Evolutionary conservation across 2,888 invertebrate genomes (phyloP), one percentile per base, ranked within the genome.

Genomic region (Lithophane socia): DNA sequence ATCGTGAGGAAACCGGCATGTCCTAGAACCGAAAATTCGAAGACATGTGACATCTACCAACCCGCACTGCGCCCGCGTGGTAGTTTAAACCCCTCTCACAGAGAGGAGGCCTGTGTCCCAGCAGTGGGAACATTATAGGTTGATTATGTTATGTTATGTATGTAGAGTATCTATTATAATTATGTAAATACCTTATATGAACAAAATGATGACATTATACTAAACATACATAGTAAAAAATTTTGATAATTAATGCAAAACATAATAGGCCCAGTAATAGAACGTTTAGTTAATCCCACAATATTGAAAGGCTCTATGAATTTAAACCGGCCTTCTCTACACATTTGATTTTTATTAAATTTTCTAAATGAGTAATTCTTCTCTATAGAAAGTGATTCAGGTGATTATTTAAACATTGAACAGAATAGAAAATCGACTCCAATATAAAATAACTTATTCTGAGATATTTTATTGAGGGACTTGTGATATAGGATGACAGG

Each of bases 401-500:
- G 16, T 24, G 49, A 24, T 65, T 9, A 65, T 37, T 52, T 52
- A 52, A 21, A 73, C 13, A 52, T 65, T 37, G 4, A 73, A 52
- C 65, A 18, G n/a, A n/a, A 76, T 52, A 37, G 44, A 60, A 77
- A 61, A 37, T 24, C 54, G 60, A 13, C n/a, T 66, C 18, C 4
- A 24, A 54, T 61, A 47, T 60, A 37, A 63, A 67, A 65, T 52
- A 60, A 65, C 29, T 24, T 52, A 47, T 60, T 65, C 65, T 18
- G 24, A 60, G 13, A 18, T 58, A 29, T 65, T 69, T 65, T 78
- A 60, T 69, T 64, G 44, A 18, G 13, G 21, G 44, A 52, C 37
- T 77, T 70, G 60, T 69, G 78, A 77, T 77, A 24, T 21, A 60
- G 70, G 77, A 66, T 54, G 78, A 78, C 69, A 65, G n/a, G 24